Conservation (phyloP, 1,140 invertebrate species). For the Drosophila orosa region DNA sequence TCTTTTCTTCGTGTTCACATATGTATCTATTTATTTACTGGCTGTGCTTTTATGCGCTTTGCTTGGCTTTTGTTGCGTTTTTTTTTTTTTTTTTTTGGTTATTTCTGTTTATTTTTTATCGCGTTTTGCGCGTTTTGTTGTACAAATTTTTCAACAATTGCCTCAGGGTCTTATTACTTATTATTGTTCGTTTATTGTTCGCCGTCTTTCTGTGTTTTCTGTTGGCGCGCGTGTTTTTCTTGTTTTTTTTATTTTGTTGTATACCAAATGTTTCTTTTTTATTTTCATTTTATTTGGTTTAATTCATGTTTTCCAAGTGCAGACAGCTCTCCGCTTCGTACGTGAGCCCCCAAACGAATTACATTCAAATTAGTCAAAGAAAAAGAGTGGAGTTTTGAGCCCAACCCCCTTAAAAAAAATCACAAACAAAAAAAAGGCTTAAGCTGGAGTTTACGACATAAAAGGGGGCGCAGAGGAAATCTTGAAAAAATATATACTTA, state of each 20-base stretch:
- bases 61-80: constrained; percentile 41
- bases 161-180: constrained; percentile 72
- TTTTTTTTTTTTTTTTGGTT: background rate
- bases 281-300: constrained; percentile 41
- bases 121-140: constrained; percentile 45
- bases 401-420: background rate
- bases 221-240: constrained; percentile 42
- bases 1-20: constrained; percentile 45
- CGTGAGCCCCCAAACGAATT: constrained; percentile 59
- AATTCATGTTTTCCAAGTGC: constrained; percentile 52
- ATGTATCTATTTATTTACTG: constrained; percentile 35
- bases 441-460: constrained; percentile 53
- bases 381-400: background rate
- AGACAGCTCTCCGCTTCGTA: constrained; percentile 38
- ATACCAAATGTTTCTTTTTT: constrained; percentile 22
- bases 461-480: constrained; percentile 43
- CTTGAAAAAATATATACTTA: constrained; percentile 19
- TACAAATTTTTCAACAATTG: constrained; percentile 64
- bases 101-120: constrained; percentile 23
- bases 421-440: constrained; percentile 12
- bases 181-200: constrained; percentile 77
- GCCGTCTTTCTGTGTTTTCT: constrained; percentile 35
- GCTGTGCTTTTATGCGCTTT: constrained; percentile 36
- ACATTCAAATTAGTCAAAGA: constrained; percentile 73
- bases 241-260: too few relatives aligned